Evolutionary conservation across 1,140 invertebrate genomes (phyloP).

Genomic region (Lepidurus couesii): DNA sequence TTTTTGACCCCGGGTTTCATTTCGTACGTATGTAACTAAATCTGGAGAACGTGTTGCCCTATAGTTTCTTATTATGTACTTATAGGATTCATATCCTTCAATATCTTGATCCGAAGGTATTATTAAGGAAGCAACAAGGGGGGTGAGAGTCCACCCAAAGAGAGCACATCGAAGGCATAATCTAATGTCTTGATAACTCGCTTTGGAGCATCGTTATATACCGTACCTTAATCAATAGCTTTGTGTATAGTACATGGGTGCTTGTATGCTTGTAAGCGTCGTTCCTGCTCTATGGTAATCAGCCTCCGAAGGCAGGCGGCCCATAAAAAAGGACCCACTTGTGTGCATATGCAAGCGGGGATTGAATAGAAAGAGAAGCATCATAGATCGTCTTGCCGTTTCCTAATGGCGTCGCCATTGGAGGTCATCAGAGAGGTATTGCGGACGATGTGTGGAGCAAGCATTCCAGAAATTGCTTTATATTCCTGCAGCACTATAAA

Average conservation of each 20-base stretch:
- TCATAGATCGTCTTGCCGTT: background rate
- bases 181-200: conserved; percentile 11
- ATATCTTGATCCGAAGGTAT: too few species aligned
- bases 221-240: background rate
- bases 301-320: background rate
- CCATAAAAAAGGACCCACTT: conserved; percentile 13
- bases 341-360: background rate
- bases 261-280: background rate
- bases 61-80: too few species aligned
- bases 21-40: too few species aligned
- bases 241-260: background rate
- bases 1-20: too few species aligned
- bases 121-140: too few species aligned
- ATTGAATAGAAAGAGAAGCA: background rate
- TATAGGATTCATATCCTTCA: too few species aligned
- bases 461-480: conserved; percentile 13
- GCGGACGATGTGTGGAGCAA: background rate
- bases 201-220: background rate
- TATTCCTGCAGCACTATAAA: conserved; percentile 7
- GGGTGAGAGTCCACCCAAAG: background rate
- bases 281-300: background rate
- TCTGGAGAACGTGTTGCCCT: too few species aligned
- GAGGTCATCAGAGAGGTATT: background rate
- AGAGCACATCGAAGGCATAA: background rate
- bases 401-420: conserved; percentile 20